Evolutionary conservation across 2,797 vertebrate species (phyloP).

Genomic region (Rhyacichthys aspro): DNA sequence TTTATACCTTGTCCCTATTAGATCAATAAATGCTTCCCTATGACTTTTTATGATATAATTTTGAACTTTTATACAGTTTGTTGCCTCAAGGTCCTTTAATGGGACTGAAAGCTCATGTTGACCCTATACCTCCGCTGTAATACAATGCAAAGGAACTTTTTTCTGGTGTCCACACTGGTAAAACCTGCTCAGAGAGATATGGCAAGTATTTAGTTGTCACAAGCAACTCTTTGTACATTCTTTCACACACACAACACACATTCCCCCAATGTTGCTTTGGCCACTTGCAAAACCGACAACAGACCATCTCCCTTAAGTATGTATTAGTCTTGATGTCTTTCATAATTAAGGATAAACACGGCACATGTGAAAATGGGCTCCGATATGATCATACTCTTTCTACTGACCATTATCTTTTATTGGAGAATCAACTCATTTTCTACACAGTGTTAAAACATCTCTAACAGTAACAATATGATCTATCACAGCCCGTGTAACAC

Average conservation of each 20-base stretch:
- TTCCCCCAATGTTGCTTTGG: conserved; percentile 52
- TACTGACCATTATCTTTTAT: neutral
- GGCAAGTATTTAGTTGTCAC: conserved; percentile 17
- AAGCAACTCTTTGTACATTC: conserved; percentile 34
- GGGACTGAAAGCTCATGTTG: no score
- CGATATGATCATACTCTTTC: neutral
- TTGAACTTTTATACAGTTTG: no score
- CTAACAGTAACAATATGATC: neutral
- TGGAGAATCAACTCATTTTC: neutral
- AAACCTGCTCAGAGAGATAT: conserved; percentile 50
- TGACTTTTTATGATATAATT: no score
- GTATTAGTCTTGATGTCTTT: neutral
- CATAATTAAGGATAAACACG: no score
- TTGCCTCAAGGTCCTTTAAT: no score
- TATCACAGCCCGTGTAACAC: no score
- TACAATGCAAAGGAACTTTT: neutral
- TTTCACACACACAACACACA: conserved; percentile 24
- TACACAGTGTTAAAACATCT: neutral
- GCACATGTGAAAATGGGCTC: neutral
- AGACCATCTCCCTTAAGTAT: conserved; percentile 15
- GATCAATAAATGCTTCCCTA: no score
- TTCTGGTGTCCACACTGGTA: conserved; percentile 34
- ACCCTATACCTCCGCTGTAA: neutral
- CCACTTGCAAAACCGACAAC: conserved; percentile 52
- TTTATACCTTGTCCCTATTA: no score